These are phyloP conservation scores for Rotaria sp. DNA, from an alignment of 2,888 invertebrate species.

Conservation along the genomic window DNA sequence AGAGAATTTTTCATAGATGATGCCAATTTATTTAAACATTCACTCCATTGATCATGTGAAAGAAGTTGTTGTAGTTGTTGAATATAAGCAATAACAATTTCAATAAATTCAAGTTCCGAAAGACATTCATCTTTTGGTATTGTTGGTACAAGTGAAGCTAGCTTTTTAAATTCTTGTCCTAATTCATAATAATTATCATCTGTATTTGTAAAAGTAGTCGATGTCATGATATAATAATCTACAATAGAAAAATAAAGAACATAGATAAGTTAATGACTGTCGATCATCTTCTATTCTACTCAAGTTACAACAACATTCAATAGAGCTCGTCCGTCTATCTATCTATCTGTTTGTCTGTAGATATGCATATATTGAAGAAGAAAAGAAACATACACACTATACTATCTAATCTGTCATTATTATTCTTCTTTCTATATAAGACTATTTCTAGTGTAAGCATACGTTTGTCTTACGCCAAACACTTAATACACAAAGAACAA, in stretches of 20 bases:
- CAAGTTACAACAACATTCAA: slow-evolving; percentile 12
- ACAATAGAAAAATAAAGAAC: neutral
- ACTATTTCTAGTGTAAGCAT: neutral
- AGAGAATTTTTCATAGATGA: neutral
- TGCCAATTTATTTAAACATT: slow-evolving; percentile 23
- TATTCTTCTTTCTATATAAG: neutral
- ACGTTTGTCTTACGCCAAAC: neutral
- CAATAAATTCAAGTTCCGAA: slow-evolving; percentile 1
- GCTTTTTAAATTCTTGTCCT: slow-evolving; percentile 18
- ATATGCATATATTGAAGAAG: neutral
- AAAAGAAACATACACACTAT: neutral
- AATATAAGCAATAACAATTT: slow-evolving; percentile 12
- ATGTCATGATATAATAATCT: slow-evolving; percentile 3
- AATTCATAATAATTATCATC: slow-evolving; percentile 9
- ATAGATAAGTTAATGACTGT: neutral
- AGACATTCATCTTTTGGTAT: slow-evolving; percentile 14
- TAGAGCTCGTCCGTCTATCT: neutral
- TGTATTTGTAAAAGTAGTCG: neutral
- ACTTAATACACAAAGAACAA: slow-evolving; percentile 1
- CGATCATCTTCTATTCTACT: neutral
- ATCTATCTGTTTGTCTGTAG: neutral
- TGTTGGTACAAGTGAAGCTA: neutral
- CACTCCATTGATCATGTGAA: neutral
- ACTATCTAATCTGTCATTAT: slow-evolving; percentile 16
- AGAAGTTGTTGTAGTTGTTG: slow-evolving; percentile 3